Percentiles rank a stretch among this genome's conserved stretches.
Conservation (phyloP, 1,140 invertebrate genomes). For the Grapholita molesta region DNA sequence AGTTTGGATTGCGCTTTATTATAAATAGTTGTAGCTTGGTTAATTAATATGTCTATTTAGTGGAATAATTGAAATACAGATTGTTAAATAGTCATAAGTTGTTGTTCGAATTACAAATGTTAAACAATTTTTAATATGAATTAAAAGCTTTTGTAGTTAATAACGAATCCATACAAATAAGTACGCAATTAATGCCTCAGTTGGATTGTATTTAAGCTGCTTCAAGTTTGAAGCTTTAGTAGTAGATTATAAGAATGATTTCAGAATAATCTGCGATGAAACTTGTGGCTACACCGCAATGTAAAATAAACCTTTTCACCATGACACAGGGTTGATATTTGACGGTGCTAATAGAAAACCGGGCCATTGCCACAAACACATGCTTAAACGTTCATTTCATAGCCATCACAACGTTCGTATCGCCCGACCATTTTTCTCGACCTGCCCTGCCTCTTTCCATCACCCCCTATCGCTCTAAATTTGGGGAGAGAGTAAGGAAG, state of each 20-base stretch:
- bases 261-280: not conserved
- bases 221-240: not conserved
- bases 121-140: not conserved
- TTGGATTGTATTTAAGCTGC: not conserved
- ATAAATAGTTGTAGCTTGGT: not conserved
- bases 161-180: constrained; percentile 18
- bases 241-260: not conserved
- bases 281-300: not conserved
- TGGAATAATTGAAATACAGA: not conserved
- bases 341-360: constrained; percentile 24
- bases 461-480: constrained; percentile 15
- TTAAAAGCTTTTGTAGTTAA: constrained; percentile 4
- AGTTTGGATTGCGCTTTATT: too few relatives aligned
- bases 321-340: constrained; percentile 40
- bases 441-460: constrained; percentile 34
- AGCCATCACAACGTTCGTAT: constrained; percentile 34
- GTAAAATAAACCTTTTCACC: not conserved
- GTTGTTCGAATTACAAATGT: not conserved
- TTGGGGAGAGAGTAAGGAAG: constrained; percentile 21
- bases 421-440: constrained; percentile 40
- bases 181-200: constrained; percentile 9
- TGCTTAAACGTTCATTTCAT: constrained; percentile 29
- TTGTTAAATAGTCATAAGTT: not conserved
- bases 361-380: constrained; percentile 71
- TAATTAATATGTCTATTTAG: too few relatives aligned